phyloP scores from a whole-genome alignment of 2,797 vertebrate species.

The Trichosurus vulpecula region DNA sequence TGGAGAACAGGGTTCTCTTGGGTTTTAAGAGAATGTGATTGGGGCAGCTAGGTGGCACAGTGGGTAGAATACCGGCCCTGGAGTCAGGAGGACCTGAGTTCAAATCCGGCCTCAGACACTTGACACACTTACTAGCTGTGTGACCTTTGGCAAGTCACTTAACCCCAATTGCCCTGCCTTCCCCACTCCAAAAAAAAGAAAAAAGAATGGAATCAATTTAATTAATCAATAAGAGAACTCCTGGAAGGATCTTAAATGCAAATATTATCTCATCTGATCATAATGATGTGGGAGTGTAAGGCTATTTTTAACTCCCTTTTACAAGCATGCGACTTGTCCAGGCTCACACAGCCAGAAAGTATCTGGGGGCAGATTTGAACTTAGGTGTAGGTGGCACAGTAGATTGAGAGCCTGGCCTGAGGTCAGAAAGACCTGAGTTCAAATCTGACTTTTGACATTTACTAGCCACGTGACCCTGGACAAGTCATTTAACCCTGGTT shows the following conservation, averaged over 20 bases:
- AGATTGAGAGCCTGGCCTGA: neutral
- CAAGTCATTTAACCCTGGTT: neutral
- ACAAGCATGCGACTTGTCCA: neutral
- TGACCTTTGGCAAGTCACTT: too few species aligned
- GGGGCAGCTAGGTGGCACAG: too few species aligned
- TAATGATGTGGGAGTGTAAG: neutral
- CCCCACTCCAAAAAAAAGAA: too few species aligned
- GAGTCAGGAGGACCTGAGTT: too few species aligned
- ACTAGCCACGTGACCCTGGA: neutral
- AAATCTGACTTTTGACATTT: neutral
- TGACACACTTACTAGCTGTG: too few species aligned
- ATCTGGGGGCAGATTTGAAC: neutral
- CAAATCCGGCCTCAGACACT: too few species aligned
- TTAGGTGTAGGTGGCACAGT: neutral
- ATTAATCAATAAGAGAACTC: neutral
- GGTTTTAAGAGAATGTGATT: neutral
- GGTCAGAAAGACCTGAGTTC: neutral
- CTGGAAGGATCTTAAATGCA: neutral
- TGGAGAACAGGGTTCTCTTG: neutral
- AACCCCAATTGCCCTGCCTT: too few species aligned
- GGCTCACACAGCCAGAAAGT: neutral
- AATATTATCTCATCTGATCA: neutral
- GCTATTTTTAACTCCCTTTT: neutral
- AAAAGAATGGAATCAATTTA: neutral
- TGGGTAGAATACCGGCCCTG: too few species aligned